phyloP scores from a whole-genome alignment of 2,888 invertebrate genomes.

The Campaea margaritaria region DNA sequence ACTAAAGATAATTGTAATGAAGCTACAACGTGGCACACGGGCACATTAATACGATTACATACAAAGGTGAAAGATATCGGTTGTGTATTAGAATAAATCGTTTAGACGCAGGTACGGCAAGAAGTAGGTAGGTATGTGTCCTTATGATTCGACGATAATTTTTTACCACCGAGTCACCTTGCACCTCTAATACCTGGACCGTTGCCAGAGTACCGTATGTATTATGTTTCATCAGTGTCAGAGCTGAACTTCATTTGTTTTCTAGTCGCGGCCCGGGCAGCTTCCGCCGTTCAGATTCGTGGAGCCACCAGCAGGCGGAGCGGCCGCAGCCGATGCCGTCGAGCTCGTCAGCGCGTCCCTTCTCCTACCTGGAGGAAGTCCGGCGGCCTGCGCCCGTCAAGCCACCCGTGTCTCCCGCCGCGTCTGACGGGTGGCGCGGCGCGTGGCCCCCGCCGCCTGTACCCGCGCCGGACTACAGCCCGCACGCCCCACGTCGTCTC shows the following conservation, averaged over 20 bases:
- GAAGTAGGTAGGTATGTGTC: no score
- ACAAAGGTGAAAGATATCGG: no score
- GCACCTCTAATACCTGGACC: no score
- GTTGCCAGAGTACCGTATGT: no score
- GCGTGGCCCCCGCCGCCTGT: slow-evolving; percentile 57
- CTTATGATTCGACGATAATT: no score
- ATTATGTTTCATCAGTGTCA: background rate
- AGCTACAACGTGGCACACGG: no score
- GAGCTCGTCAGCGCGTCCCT: slow-evolving; percentile 51
- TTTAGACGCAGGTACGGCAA: no score
- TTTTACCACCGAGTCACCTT: no score
- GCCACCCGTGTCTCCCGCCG: slow-evolving; percentile 43
- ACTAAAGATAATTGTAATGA: no score
- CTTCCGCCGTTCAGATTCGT: slow-evolving; percentile 65
- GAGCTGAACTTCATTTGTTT: background rate
- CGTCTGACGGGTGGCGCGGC: slow-evolving; percentile 55
- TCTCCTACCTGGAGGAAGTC: slow-evolving; percentile 68
- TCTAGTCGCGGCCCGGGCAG: slow-evolving; percentile 33
- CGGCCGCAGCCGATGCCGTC: slow-evolving; percentile 28
- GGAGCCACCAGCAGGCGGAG: slow-evolving; percentile 53
- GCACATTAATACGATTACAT: no score
- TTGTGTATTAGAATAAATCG: no score
- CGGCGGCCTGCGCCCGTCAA: slow-evolving; percentile 49
- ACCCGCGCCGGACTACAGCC: slow-evolving; percentile 74
- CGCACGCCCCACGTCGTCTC: slow-evolving; percentile 60